Conservation (phyloP, 2,888 invertebrate species). For the Slavum lentiscoides region DNA sequence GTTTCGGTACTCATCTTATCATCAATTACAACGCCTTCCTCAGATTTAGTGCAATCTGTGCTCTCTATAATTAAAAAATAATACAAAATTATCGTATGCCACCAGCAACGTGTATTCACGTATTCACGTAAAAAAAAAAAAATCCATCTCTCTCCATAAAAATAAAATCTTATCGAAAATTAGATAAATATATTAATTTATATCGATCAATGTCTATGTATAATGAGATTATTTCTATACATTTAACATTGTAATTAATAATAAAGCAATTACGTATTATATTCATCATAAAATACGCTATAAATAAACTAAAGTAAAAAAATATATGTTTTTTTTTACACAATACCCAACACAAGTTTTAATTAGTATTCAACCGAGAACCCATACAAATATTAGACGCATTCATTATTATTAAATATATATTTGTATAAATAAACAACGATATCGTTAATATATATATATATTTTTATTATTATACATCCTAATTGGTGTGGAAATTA, state of each 20-base stretch:
- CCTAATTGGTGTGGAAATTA: not conserved
- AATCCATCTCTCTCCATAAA: not conserved
- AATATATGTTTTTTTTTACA: not conserved
- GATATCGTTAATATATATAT: not conserved
- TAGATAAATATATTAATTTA: not conserved
- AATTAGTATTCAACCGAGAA: not conserved
- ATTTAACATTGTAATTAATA: not conserved
- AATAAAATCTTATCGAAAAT: constrained; percentile 4
- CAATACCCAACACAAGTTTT: not conserved
- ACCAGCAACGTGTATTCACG: too few species aligned
- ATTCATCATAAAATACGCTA: too few species aligned
- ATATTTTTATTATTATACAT: not conserved
- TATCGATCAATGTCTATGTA: not conserved
- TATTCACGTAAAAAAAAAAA: not conserved
- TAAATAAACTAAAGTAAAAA: too few species aligned
- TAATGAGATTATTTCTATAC: not conserved
- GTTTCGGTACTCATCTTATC: constrained; percentile 46
- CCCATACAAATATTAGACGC: not conserved
- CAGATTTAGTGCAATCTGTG: constrained; percentile 41
- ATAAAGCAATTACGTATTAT: not conserved
- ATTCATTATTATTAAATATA: not conserved
- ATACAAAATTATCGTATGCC: not conserved
- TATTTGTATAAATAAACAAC: not conserved
- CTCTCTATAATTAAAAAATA: constrained; percentile 10
- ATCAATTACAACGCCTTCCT: constrained; percentile 35